A percentile compares a stretch with the other conserved stretches of the same genome.
These are phyloP conservation scores for Thysanoteuthis rhombus DNA, from an alignment of 2,888 invertebrate species.

Conservation along the genomic window DNA sequence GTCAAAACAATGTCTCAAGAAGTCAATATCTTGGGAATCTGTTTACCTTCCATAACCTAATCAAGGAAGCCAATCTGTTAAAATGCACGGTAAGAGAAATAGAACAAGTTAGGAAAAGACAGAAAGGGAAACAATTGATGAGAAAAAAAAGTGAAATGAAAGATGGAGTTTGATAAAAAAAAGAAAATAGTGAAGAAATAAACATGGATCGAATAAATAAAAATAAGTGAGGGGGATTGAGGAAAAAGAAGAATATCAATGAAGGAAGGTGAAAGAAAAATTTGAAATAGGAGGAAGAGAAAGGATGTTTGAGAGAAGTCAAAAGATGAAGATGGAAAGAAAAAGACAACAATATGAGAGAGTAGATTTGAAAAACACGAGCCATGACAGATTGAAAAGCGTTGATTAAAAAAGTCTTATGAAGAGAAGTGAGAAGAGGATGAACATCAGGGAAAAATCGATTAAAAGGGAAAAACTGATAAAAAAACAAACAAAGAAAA, in stretches of 20 bases:
- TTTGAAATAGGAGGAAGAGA: too few relatives aligned
- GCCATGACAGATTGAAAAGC: too few relatives aligned
- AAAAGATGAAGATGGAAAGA: too few relatives aligned
- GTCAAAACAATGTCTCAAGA: not conserved
- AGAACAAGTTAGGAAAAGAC: not conserved
- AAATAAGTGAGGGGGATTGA: not conserved
- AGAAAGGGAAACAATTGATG: not conserved
- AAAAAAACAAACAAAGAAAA: not conserved
- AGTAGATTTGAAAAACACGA: too few relatives aligned
- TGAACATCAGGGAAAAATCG: too few relatives aligned
- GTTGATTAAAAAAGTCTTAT: too few relatives aligned
- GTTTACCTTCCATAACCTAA: not conserved
- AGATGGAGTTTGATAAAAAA: not conserved
- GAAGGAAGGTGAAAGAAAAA: too few relatives aligned
- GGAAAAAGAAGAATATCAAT: not conserved
- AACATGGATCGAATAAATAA: too few relatives aligned
- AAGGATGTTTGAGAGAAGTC: too few relatives aligned
- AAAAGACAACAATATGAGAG: too few relatives aligned
- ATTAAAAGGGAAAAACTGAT: too few relatives aligned
- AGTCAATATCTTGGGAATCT: not conserved
- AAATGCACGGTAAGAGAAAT: not conserved
- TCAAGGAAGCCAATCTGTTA: not conserved
- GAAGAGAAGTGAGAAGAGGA: too few relatives aligned
- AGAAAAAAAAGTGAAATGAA: not conserved
- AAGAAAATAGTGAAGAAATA: not conserved